Base-by-base conservation (phyloP, 2,113 vertebrate species). In the Scortum barcoo region DNA sequence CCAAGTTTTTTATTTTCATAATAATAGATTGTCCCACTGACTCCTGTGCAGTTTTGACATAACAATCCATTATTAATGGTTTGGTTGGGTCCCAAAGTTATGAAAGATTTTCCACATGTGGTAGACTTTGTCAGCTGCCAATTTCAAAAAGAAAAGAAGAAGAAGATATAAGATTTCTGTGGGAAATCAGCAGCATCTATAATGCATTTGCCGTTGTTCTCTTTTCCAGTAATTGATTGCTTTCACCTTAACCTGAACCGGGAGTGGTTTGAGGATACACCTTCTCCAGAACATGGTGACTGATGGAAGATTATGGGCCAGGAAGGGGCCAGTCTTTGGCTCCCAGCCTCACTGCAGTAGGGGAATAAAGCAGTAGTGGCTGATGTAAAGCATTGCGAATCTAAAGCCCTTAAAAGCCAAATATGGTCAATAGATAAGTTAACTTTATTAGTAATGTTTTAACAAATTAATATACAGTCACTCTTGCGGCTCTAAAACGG, bases 101-200 rank as follows among this genome's bases (percentile, higher is more conserved):
- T 76, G 83, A 88, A 84, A 88, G 78, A 86, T 88, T 92, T 92
- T 92, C 92, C 92, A 92, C 87, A 88, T 88, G 84, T 86, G 87
- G 81, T 74, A 48, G 78, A 74, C 54, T 72, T 83, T 90, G 88
- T 86, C 85, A 89, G 85, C 85, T 86, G 85, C 88, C 86, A 88
- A 66, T 85, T 92, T 74, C 36, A 80, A 74, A 80, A 77, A 86
- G 72, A 80, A 72, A 75, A 69, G 68, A 83, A 76, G 58, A 40
- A 42, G 53, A 80, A 78, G 71, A 88, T 93, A 79, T 83, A 74
- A 79, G 46, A 87, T 88, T 87, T 87, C 82, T 86, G 56, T 40
- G 75, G 81, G 81, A 89, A 79, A 80, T 88, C 78, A 75, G 70
- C 69, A 79, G 71, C 73, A 88, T 83, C 70, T 84, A 78, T 62